Evolutionary conservation across 2,888 invertebrate species (phyloP), one percentile per base, ranked within the genome.

Genomic region (Ormyrus rosae): DNA sequence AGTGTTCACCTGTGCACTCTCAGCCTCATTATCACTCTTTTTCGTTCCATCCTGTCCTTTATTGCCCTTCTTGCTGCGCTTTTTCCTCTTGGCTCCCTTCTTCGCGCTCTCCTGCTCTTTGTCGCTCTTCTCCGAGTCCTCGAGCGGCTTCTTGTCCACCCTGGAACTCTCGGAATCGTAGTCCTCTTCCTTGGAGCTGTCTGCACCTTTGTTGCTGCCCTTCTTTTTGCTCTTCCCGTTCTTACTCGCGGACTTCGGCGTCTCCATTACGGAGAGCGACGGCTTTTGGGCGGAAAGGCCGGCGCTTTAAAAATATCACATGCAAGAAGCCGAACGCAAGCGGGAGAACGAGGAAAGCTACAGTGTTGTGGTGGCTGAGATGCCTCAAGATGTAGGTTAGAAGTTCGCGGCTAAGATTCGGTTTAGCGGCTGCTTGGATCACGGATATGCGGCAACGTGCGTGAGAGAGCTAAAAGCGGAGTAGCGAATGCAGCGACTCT

Each of bases 51-150:
- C 73, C 50, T 74, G 68, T 2, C 74, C 69, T 48, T 60, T 80
- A 11, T 55, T 58, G 8, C 64, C 74, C 56, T 80, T 80, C 19
- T 74, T 80, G 11, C 69, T 61, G 9, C 13, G 65, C 60, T 74
- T 74, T 74, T 80, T 80, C 11, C 68, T 63, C 51, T 74, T 80
- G 19, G 48, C 51, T 19, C 63, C 65, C 53, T 79, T 79, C 10
- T 78, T 68, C 48, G 50, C 46, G 68, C 19, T n/a, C 51, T 78
- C 71, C 6, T 68, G 67, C 55, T 79, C 72, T 50, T 73, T 67
- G 19, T 73, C 73, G 50, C 73, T 79, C 50, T 79, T 73, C 10
- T 73, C 79, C 6, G 73, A 79, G 10, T 79, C 72, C 8, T 79
- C 78, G 13, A 51, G 11, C 0, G 10, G 46, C 9, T 72, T 71